A percentile compares a stretch with the other conserved stretches of the same genome.
Evolutionary conservation across 2,797 vertebrate genomes (phyloP).

Genomic region (Capromys pilorides): DNA sequence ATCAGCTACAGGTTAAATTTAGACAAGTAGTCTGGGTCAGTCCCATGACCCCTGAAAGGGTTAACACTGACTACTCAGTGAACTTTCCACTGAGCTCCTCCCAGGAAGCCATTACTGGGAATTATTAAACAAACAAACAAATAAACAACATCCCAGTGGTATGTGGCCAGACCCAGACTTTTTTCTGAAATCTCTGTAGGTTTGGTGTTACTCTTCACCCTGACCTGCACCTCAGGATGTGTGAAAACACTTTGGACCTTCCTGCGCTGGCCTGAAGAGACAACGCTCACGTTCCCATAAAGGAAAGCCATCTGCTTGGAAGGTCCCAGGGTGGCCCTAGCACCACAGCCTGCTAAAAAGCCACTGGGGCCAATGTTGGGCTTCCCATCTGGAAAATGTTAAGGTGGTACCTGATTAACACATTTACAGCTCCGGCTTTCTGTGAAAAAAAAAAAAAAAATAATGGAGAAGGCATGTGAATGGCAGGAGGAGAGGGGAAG

Average conservation of each 20-base stretch:
- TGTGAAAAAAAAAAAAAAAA: neutral
- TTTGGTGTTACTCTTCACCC: neutral
- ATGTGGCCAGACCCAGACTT: neutral
- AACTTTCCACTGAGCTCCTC: neutral
- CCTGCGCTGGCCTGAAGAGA: neutral
- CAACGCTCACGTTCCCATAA: conserved; percentile 56
- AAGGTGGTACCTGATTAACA: conserved; percentile 81
- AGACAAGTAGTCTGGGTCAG: neutral
- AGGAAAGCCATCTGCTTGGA: conserved; percentile 46
- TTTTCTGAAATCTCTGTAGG: neutral
- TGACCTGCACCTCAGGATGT: neutral
- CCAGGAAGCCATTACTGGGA: neutral
- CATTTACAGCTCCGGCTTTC: conserved; percentile 75
- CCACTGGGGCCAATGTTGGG: conserved; percentile 57
- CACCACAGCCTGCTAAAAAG: conserved; percentile 69
- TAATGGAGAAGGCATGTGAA: neutral
- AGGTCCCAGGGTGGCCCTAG: conserved; percentile 19
- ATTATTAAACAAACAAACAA: neutral
- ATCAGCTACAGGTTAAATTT: conserved; percentile 35
- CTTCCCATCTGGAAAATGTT: conserved; percentile 84
- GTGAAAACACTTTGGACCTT: neutral
- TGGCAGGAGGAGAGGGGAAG: neutral
- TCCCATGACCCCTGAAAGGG: neutral
- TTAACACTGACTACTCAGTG: neutral
- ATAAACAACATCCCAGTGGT: neutral